Percentiles rank a stretch among this genome's conserved stretches.
Evolutionary conservation across 2,113 vertebrate genomes (phyloP).

Genomic region (Heteronetta atricapilla): DNA sequence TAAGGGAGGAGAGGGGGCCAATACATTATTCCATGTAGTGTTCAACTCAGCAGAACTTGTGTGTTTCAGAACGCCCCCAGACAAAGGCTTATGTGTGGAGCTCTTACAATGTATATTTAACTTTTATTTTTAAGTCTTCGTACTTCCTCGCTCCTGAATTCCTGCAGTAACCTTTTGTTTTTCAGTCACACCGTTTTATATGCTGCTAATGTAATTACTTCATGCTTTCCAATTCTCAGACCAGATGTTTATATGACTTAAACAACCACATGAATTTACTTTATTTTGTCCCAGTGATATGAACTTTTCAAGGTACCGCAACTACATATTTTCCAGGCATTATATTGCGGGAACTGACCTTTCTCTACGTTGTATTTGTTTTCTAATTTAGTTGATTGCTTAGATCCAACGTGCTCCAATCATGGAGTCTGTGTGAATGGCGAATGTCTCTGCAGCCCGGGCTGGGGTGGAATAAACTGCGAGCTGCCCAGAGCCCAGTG

Average conservation of each 20-base stretch:
- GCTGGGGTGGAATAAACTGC: slow-evolving; percentile 95
- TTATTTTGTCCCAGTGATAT: neutral
- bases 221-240: neutral
- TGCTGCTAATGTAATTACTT: neutral
- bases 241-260: neutral
- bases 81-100: neutral
- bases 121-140: neutral
- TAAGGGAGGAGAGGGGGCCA: too few species aligned
- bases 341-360: neutral
- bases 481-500: slow-evolving; percentile 94
- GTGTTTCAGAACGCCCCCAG: neutral
- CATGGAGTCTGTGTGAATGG: slow-evolving; percentile 96
- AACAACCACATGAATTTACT: neutral
- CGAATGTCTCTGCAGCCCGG: slow-evolving; percentile 95
- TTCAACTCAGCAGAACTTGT: neutral
- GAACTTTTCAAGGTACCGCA: neutral
- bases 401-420: slow-evolving; percentile 94
- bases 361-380: neutral
- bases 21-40: neutral
- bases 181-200: neutral
- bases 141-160: neutral
- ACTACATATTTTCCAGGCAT: neutral
- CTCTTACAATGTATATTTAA: neutral
- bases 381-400: slow-evolving; percentile 86
- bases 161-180: neutral